Percentiles rank a stretch among this genome's conserved stretches.
phyloP scores from a whole-genome alignment of 2,113 vertebrate genomes.

The Siphamia tubifer region DNA sequence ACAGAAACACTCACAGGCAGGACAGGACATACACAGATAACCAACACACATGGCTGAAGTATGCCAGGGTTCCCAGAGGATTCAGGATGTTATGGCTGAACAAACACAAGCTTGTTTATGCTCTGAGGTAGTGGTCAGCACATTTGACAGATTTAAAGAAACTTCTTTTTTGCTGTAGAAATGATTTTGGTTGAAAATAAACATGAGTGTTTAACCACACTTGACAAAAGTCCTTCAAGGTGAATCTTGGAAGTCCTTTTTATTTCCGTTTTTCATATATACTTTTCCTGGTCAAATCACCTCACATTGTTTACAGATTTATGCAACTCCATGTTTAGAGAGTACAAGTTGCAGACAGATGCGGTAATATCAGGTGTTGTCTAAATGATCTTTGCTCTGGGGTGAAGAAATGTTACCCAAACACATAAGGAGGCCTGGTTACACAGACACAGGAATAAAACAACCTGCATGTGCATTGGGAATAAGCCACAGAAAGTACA shows the following conservation, averaged over 20 bases:
- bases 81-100: conserved; percentile 48
- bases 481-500: conserved; percentile 7
- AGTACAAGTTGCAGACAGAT: background rate
- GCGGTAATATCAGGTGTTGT: conserved; percentile 13
- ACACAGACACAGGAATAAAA: conserved; percentile 10
- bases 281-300: too few species aligned
- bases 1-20: conserved; percentile 17
- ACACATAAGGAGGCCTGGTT: background rate
- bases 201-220: conserved; percentile 25
- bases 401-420: conserved; percentile 35
- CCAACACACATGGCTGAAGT: conserved; percentile 19
- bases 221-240: background rate
- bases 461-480: conserved; percentile 21
- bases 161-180: conserved; percentile 21
- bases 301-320: conserved; percentile 16
- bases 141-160: background rate
- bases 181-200: conserved; percentile 22
- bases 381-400: conserved; percentile 9
- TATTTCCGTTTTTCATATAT: background rate
- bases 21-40: conserved; percentile 19
- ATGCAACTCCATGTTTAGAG: background rate
- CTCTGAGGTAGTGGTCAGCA: conserved; percentile 22
- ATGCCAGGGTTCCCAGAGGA: conserved; percentile 35
- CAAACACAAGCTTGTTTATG: conserved; percentile 48
- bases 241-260: background rate